Base-by-base conservation (phyloP, 1,140 invertebrate species). In the Chymomyza costata region DNA sequence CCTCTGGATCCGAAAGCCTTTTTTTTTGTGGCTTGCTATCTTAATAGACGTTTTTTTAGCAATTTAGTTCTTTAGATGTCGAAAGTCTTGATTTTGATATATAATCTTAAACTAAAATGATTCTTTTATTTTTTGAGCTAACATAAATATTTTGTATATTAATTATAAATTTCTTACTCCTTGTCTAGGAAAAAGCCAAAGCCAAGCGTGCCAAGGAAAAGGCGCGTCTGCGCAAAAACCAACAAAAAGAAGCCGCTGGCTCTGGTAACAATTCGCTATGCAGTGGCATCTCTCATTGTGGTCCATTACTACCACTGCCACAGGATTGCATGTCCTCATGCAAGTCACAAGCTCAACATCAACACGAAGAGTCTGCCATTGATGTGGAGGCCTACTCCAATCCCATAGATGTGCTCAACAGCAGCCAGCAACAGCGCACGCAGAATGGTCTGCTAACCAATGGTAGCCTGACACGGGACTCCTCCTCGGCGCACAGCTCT, bases 181-280 rank as follows among this genome's bases (percentile, higher is more conserved):
- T 50, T 8, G 32, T n/a, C 0, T 31, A 91, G 86, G 92, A 95
- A 80, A 90, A 90, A 58, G 90, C 90, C 5, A 91, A 91, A 76
- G 88, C 89, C 1, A 89, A 88, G 66, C 86, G 91, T 51, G 92
- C 92, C 0, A 88, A 89, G 66, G 86, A 92, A 63, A 92, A 90
- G 69, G 91, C 91, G 30, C 82, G 92, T 17, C 87, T 90, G 34
- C 90, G 89, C 63, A 88, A 87, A 40, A 76, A 82, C n/a, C 82
- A 87, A 63, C 81, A 76, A 39, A 84, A 61, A 55, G 81, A 82
- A 69, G 86, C 55, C 59, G 85, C 70, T 62, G 84, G 8, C 2
- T 70, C 76, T 67, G 86, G 86, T 40, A 82, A 73, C 0, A 65
- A 70, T 65, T 44, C 74, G 52, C 85, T 47, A 1, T 83, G 61